Conservation (phyloP, 2,113 vertebrate species). For the Oreocharis arfaki region DNA sequence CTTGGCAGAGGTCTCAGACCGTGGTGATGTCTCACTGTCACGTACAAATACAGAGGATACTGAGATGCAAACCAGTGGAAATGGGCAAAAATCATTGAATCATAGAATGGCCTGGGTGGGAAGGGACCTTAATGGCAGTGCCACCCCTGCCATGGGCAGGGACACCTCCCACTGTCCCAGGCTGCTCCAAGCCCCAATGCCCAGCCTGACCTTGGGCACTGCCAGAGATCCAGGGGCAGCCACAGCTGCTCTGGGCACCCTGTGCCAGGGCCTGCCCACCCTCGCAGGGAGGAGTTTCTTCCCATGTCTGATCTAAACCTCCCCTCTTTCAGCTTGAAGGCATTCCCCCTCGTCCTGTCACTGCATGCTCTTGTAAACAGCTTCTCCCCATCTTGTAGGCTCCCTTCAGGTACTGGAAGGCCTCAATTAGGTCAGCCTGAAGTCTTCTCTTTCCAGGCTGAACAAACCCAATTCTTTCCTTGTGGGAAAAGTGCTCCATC, state of each 20-base stretch:
- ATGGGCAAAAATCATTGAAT: background rate
- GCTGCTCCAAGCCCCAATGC: background rate
- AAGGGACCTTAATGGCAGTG: too few species aligned
- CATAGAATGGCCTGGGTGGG: background rate
- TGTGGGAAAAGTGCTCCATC: background rate
- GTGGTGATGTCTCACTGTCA: background rate
- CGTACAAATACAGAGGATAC: background rate
- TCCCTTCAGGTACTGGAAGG: background rate
- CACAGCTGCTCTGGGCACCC: background rate
- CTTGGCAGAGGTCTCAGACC: background rate
- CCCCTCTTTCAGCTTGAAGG: rapidly evolving
- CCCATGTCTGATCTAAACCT: background rate
- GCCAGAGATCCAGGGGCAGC: background rate
- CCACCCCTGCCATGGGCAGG: background rate
- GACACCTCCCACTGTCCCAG: background rate
- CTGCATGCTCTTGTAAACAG: background rate
- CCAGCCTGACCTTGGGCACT: background rate
- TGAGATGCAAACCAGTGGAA: background rate
- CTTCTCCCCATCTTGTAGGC: background rate
- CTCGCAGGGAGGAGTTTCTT: rapidly evolving
- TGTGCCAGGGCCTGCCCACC: background rate
- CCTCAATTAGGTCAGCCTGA: background rate
- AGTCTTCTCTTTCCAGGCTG: background rate
- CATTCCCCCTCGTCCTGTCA: background rate
- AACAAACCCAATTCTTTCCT: background rate